Conservation (phyloP, 2,797 vertebrate genomes). For the Cichlasoma orientale region DNA sequence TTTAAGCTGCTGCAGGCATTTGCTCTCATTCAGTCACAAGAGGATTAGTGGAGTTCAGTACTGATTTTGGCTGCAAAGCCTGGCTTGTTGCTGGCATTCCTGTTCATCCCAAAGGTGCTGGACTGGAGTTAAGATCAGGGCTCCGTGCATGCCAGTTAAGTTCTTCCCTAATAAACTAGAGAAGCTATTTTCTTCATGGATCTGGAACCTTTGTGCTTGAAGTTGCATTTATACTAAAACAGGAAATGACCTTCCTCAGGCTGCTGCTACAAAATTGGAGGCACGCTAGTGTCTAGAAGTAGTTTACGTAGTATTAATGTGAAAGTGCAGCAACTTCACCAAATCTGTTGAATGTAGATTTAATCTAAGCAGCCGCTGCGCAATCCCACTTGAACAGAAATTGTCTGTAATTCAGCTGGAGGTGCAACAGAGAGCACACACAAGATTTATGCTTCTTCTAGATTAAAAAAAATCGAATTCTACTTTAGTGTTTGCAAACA, state of each 20-base stretch:
- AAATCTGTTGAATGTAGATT: background rate
- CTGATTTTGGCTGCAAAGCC: conserved; percentile 1
- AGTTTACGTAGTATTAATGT: background rate
- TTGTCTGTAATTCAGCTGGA: background rate
- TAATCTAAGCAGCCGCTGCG: background rate
- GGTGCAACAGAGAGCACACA: background rate
- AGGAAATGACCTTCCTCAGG: background rate
- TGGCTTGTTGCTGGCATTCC: conserved; percentile 13
- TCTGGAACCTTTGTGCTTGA: background rate
- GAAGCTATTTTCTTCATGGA: background rate
- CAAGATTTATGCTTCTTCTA: background rate
- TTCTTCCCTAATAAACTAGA: background rate
- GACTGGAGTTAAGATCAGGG: background rate
- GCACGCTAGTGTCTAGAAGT: background rate
- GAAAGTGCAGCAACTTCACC: background rate
- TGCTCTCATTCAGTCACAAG: background rate
- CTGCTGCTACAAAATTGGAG: background rate
- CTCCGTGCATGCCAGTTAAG: background rate
- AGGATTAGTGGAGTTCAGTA: background rate
- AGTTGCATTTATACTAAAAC: background rate
- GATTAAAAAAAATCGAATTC: background rate
- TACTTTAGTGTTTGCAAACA: background rate
- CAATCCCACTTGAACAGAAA: background rate
- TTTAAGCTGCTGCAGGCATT: background rate
- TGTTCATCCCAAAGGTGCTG: conserved; percentile 7